phyloP scores from a whole-genome alignment of 2,888 invertebrate species.

The Oasisia sp. region DNA sequence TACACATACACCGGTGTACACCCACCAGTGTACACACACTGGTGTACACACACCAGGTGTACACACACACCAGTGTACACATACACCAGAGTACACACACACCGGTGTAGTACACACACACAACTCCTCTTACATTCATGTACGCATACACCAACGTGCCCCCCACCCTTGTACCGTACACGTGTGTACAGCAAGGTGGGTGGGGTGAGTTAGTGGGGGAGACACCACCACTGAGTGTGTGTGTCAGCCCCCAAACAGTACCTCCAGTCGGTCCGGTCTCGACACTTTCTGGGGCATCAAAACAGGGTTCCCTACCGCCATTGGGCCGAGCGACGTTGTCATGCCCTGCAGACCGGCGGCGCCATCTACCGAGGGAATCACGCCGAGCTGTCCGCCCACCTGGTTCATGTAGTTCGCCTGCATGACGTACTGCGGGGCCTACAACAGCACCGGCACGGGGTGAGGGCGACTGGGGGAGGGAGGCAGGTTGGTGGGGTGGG shows the following conservation, averaged over 20 bases:
- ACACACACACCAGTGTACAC: too few species aligned
- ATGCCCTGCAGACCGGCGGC: background rate
- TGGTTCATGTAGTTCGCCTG: background rate
- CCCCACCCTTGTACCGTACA: background rate
- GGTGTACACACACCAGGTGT: background rate
- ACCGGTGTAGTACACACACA: background rate
- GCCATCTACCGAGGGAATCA: background rate
- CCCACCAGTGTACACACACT: background rate
- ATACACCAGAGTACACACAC: background rate
- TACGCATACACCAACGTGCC: too few species aligned
- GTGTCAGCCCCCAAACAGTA: constrained; percentile 66
- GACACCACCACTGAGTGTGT: background rate
- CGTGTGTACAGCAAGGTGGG: background rate
- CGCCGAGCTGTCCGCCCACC: background rate
- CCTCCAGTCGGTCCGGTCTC: constrained; percentile 94
- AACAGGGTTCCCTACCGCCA: background rate
- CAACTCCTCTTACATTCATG: too few species aligned
- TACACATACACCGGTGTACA: background rate
- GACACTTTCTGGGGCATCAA: constrained; percentile 81
- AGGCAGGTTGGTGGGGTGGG: too few species aligned
- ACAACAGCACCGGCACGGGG: background rate
- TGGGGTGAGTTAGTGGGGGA: background rate
- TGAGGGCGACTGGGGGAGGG: too few species aligned
- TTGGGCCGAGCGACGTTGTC: background rate
- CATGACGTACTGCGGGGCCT: background rate